Evolutionary conservation across 53 echinoderm and acorn worm species (phyloP), one percentile per base, ranked within the genome.

Genomic region (Holothuria leucospilota): DNA sequence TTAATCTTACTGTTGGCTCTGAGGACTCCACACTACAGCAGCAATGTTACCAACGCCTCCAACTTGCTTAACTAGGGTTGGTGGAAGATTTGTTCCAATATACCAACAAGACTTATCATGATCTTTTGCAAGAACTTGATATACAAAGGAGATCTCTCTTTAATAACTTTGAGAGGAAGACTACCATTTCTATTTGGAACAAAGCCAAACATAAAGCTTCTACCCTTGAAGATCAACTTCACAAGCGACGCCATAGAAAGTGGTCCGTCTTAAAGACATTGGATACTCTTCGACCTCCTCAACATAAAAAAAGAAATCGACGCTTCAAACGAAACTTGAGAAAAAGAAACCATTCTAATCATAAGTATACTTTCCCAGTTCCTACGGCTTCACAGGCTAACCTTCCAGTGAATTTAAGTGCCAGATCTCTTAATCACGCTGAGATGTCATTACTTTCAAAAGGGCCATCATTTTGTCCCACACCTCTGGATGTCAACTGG

Each of bases 161-260:
- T 16, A 24, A 11, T 10, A 26, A 24, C 8, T 24, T 65, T 28
- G 65, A 65, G 10, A 65, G 18, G 8, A 24, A 65, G 13, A 26
- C 65, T 26, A 10, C 65, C 24, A 65, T 65, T 65, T 65, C 65
- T 26, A 28, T 65, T 65, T 65, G 65, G 65, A 65, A 65, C 65
- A 65, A 28, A 26, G 12, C 65, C 65, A 65, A 65, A 65, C 65
- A 65, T 26, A 65, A 28, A 7, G 12, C 65, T 0, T 26, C 65
- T 65, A 65, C 24, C 65, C 15, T 65, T 5, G 25, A 65, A 65
- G 25, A 65, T 24, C 0, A 2, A 16, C 28, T 65, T 65, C 3
- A 26, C 24, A 65, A 65, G 28, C 24, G 24, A 65, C 65, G 28
- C 28, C 25, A 65, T 26, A 65, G 28, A 24, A 65, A 65, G 28